Conservation (phyloP, 2,888 invertebrate genomes). For the Ptychoptera albimana region DNA sequence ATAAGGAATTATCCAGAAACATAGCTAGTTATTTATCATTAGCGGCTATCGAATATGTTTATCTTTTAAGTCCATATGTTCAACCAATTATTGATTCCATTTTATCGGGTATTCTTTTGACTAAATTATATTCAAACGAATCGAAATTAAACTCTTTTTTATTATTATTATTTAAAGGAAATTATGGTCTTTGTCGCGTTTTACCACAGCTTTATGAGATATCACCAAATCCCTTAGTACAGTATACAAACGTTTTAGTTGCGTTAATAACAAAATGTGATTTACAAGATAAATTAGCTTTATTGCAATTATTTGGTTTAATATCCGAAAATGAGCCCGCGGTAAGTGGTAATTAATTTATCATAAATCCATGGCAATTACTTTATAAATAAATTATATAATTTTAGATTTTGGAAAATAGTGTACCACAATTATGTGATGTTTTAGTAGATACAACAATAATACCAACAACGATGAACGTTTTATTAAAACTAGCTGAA, state of each 20-base stretch:
- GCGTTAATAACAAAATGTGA: slow-evolving; percentile 64
- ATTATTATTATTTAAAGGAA: slow-evolving; percentile 40
- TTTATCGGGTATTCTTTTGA: slow-evolving; percentile 57
- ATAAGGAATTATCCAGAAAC: slow-evolving; percentile 75
- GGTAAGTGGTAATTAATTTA: slow-evolving; percentile 29
- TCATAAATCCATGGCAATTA: no score
- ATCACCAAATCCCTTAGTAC: slow-evolving; percentile 70
- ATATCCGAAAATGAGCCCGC: slow-evolving; percentile 68
- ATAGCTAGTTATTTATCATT: slow-evolving; percentile 84
- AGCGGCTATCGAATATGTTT: slow-evolving; percentile 82
- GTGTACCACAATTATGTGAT: slow-evolving; percentile 66
- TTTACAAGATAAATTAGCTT: slow-evolving; percentile 67
- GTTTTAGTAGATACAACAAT: slow-evolving; percentile 46
- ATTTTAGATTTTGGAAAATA: slow-evolving; percentile 54
- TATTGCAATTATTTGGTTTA: slow-evolving; percentile 66
- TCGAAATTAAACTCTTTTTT: background rate
- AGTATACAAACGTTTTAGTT: slow-evolving; percentile 68
- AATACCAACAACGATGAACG: slow-evolving; percentile 48
- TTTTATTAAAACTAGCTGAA: slow-evolving; percentile 59
- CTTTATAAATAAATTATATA: no score
- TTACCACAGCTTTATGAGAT: slow-evolving; percentile 82
- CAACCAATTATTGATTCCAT: slow-evolving; percentile 83
- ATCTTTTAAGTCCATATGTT: slow-evolving; percentile 70
- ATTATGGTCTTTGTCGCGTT: slow-evolving; percentile 74
- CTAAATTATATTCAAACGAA: background rate